Evolutionary conservation across 2,888 invertebrate genomes (phyloP).

Genomic region (Mesorhabditis belari): DNA sequence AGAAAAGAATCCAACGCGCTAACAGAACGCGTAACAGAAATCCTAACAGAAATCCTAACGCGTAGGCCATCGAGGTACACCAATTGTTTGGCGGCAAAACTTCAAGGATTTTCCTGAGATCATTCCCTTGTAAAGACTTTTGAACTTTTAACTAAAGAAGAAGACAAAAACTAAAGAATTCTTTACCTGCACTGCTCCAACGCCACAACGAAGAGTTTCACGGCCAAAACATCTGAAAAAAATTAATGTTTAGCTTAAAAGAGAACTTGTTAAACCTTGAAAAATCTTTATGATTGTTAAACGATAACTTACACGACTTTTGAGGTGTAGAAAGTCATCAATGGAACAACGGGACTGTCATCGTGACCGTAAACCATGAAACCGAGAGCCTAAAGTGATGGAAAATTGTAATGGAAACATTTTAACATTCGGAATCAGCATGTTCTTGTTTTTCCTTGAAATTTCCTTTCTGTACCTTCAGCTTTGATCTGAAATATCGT

Average conservation of each 20-base stretch:
- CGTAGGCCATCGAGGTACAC: too few relatives aligned
- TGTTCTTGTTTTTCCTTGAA: background rate
- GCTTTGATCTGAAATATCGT: conserved; percentile 4
- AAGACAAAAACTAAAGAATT: too few relatives aligned
- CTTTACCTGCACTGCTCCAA: conserved; percentile 73
- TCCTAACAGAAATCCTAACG: too few relatives aligned
- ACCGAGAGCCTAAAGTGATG: conserved; percentile 64
- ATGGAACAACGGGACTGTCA: conserved; percentile 91
- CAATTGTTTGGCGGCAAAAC: too few relatives aligned
- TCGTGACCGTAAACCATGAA: conserved; percentile 85
- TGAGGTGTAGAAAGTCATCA: conserved; percentile 38
- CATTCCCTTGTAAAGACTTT: too few relatives aligned
- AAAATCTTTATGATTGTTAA: background rate
- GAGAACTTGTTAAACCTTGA: background rate
- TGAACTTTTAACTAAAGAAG: too few relatives aligned
- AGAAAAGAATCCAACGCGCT: too few relatives aligned
- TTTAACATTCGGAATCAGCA: background rate
- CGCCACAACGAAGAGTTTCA: conserved; percentile 70
- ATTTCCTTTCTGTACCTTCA: conserved; percentile 7
- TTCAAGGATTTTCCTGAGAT: too few relatives aligned
- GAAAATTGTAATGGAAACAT: background rate
- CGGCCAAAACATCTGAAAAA: conserved; percentile 69
- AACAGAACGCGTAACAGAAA: too few relatives aligned
- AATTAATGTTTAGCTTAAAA: background rate
- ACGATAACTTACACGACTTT: conserved; percentile 33